Evolutionary conservation across 1,140 invertebrate genomes (phyloP).

Genomic region (Colletes latitarsis): DNA sequence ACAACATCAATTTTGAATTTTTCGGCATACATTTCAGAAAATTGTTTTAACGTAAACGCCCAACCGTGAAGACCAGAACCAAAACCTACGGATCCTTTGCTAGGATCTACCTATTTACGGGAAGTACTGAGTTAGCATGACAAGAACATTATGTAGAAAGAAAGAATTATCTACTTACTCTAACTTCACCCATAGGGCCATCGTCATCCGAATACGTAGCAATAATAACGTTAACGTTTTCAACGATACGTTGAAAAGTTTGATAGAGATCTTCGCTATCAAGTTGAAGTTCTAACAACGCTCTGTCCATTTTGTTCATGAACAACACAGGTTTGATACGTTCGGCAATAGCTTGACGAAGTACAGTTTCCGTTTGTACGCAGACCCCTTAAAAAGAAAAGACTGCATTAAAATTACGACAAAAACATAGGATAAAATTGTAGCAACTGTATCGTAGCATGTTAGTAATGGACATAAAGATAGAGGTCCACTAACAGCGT

Average conservation of each 20-base stretch:
- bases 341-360: conserved; percentile 99
- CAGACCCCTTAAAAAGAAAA: conserved; percentile 91
- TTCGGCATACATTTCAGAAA: conserved; percentile 98
- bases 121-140: conserved; percentile 8
- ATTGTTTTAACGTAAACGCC: conserved; percentile 99
- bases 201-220: conserved; percentile 98
- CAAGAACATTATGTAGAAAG: neutral
- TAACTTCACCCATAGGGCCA: conserved; percentile 99
- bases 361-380: conserved; percentile 99
- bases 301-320: conserved; percentile 99
- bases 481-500: conserved; percentile 85
- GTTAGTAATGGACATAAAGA: conserved; percentile 84
- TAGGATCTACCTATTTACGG: conserved; percentile 90
- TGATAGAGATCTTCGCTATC: conserved; percentile 99
- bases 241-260: conserved; percentile 99
- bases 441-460: conserved; percentile 80
- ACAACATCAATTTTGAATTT: conserved; percentile 99
- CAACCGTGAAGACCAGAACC: conserved; percentile 99
- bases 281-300: conserved; percentile 96
- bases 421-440: conserved; percentile 46
- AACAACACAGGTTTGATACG: conserved; percentile 99
- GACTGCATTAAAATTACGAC: conserved; percentile 1
- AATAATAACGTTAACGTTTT: conserved; percentile 99
- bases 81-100: conserved; percentile 99
- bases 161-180: conserved; percentile 82